These are phyloP conservation scores for Drosophila ficusphila DNA, from an alignment of 1,140 invertebrate species.

Conservation along the genomic window DNA sequence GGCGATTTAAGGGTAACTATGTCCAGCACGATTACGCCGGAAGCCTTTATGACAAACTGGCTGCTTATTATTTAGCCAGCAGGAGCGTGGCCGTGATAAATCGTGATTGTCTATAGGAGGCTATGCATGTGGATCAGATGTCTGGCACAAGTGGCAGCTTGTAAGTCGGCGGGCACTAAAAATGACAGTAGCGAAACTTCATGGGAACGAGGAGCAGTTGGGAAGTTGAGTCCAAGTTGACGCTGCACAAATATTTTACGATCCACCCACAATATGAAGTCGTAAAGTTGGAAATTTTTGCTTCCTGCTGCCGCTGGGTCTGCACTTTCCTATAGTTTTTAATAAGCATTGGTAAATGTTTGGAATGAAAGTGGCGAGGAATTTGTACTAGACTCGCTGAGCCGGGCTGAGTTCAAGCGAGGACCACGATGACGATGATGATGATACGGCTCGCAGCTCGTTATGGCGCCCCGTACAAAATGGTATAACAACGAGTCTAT, in stretches of 20 bases:
- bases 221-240: slow-evolving; percentile 51
- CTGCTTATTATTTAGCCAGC: slow-evolving; percentile 67
- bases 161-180: slow-evolving; percentile 62
- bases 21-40: slow-evolving; percentile 38
- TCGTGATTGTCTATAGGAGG: slow-evolving; percentile 36
- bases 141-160: slow-evolving; percentile 72
- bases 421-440: slow-evolving; percentile 22
- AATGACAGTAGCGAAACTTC: slow-evolving; percentile 55
- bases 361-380: slow-evolving; percentile 40
- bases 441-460: slow-evolving; percentile 40
- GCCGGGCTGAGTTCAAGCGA: not conserved
- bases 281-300: slow-evolving; percentile 79
- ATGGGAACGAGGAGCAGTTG: slow-evolving; percentile 2
- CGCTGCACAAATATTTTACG: slow-evolving; percentile 77
- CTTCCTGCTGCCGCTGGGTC: slow-evolving; percentile 67
- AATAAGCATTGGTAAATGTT: slow-evolving; percentile 74
- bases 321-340: slow-evolving; percentile 75
- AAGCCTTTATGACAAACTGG: slow-evolving; percentile 74
- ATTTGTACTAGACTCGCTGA: slow-evolving; percentile 45
- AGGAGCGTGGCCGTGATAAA: slow-evolving; percentile 50
- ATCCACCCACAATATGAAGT: slow-evolving; percentile 81
- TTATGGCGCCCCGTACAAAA: slow-evolving; percentile 47
- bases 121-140: slow-evolving; percentile 40
- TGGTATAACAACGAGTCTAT: slow-evolving; percentile 38
- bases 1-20: slow-evolving; percentile 42